Evolutionary conservation across 2,888 invertebrate species (phyloP).

Genomic region (Hirtodrosophila histrioides): DNA sequence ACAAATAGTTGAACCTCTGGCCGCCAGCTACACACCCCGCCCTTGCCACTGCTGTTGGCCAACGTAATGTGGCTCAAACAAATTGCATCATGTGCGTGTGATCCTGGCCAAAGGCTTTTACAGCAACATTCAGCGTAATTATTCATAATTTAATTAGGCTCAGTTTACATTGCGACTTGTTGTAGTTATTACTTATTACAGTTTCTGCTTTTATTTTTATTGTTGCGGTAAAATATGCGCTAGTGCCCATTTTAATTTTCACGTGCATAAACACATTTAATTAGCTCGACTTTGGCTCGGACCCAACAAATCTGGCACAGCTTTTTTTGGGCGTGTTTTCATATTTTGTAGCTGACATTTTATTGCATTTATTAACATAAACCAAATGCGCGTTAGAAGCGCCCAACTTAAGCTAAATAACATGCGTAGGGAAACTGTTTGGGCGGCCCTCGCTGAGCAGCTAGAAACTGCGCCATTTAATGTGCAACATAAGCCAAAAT

Average conservation of each 20-base stretch:
- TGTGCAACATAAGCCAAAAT: slow-evolving; percentile 31
- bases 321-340: slow-evolving; percentile 35
- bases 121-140: slow-evolving; percentile 66
- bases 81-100: slow-evolving; percentile 82
- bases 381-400: slow-evolving; percentile 33
- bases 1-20: slow-evolving; percentile 68
- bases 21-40: slow-evolving; percentile 1
- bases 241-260: slow-evolving; percentile 41
- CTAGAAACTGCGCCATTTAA: slow-evolving; percentile 18
- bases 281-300: slow-evolving; percentile 44
- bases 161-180: slow-evolving; percentile 66
- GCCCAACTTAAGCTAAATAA: not conserved
- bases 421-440: slow-evolving; percentile 8
- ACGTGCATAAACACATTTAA: slow-evolving; percentile 83
- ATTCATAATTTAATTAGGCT: slow-evolving; percentile 83
- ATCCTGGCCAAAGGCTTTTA: slow-evolving; percentile 58
- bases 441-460: slow-evolving; percentile 13
- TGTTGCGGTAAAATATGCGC: slow-evolving; percentile 58
- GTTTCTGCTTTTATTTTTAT: slow-evolving; percentile 52
- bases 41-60: not conserved
- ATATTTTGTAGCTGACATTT: slow-evolving; percentile 30
- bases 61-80: slow-evolving; percentile 66
- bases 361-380: slow-evolving; percentile 66
- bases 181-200: slow-evolving; percentile 43
- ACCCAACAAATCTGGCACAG: slow-evolving; percentile 45